Evolutionary conservation across 2,797 vertebrate species (phyloP), one percentile per base, ranked within the genome.

Genomic region (Knipowitschia caucasica): DNA sequence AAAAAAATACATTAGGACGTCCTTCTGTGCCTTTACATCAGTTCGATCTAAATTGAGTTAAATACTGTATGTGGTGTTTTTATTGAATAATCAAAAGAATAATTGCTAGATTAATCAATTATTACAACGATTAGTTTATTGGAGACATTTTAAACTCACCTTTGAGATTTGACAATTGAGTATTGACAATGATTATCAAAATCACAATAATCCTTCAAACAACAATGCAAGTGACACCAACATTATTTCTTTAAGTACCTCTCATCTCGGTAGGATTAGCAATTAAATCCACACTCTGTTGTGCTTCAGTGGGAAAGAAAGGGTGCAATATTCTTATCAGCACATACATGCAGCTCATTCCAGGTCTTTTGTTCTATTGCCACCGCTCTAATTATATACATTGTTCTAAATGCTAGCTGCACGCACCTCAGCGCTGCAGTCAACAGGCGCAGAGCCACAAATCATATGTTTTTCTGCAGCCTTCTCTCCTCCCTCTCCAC

Each of bases 341-440:
- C 51, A 27, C 24, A 50, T 25, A 38, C 53, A 57, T 50, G 68
- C 34, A 64, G 68, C 62, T 50, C 54, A 71, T 53, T 14, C 10
- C 69, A 40, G 69, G 45, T 53, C 44, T 55, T 58, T 46, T 60
- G 64, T 64, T 39, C 50, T 60, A 69, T 63, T 64, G 50, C 68
- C 55, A 64, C 60, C 62, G 71, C 58, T 63, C 65, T 84, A 78
- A 80, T 84, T 80, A 78, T 71, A 67, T 43, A 43, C 53, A 63
- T 57, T 10, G 3, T 60, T 70, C 71, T 68, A 75, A 80, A 67
- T 69, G 61, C 66, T 50, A 56, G 45, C 71, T 84, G 68, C 60
- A 54, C 38, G 56, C 35, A 70, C 64, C 62, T 67, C 60, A 53
- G 62, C 39, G 17, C 47, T 49, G 53, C 59, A 59, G 66, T 81